phyloP scores from a whole-genome alignment of 2,888 invertebrate genomes.

The Hypomecis atomaria region DNA sequence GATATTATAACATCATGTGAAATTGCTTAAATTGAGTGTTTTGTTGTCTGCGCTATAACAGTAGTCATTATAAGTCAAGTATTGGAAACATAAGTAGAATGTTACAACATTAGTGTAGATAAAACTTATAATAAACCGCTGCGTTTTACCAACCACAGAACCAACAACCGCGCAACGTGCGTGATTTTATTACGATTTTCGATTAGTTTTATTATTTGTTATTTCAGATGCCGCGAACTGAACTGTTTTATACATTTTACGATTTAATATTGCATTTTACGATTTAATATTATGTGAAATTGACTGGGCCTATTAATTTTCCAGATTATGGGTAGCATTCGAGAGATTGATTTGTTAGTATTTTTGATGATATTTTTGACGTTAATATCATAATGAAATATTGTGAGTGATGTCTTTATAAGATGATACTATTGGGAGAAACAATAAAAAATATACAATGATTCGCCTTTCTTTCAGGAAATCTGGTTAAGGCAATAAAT shows the following conservation, averaged over 20 bases:
- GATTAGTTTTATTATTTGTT: conserved; percentile 43
- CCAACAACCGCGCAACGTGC: conserved; percentile 19
- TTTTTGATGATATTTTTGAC: conserved; percentile 22
- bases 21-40: no score
- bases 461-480: no score
- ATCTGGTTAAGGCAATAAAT: no score
- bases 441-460: no score
- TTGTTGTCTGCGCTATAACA: no score
- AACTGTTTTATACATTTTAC: conserved; percentile 23
- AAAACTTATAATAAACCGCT: no score
- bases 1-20: no score
- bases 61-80: no score
- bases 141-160: conserved; percentile 19
- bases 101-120: no score
- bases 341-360: conserved; percentile 19
- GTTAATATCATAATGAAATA: background rate
- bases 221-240: conserved; percentile 33
- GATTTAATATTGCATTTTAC: conserved; percentile 20
- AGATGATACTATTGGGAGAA: no score
- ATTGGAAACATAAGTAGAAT: no score
- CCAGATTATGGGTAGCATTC: background rate
- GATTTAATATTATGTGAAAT: conserved; percentile 20
- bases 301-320: conserved; percentile 16
- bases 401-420: no score
- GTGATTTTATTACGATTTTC: conserved; percentile 37